Base-by-base conservation (phyloP, 2,113 vertebrate species). In the Cygnus buccinator region DNA sequence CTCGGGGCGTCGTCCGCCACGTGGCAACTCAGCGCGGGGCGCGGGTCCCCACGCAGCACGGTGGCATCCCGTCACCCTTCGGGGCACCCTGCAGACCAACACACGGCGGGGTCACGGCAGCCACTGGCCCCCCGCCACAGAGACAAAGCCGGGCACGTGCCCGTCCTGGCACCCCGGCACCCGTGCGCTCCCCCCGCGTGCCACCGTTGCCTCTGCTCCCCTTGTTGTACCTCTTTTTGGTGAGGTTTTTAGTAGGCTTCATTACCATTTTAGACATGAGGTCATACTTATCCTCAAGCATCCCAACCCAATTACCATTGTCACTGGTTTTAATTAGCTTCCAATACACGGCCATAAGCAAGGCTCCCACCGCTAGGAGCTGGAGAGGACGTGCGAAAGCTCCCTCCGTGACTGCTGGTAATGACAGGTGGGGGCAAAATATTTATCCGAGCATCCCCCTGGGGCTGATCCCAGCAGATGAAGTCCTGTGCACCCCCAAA, bases 211-310 rank as follows among this genome's bases (percentile, higher is more conserved):
- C 57, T 93, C 67, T 70, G 22, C n/a, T 96, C 41, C 58, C 44
- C 55, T 41, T 91, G 76, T 91, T 20, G 22, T 91, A 87, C 94
- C 70, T 89, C 62, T 76, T 94, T 89, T 89, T 66, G 57, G 73
- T 84, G 80, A 46, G 73, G 92, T 78, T 92, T 94, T 94, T 93
- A 96, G 95, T 94, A 89, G 63, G 80, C 77, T 87, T 96, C 96
- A 96, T 96, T 97, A 95, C 91, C 96, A 96, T 96, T 95, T 96
- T 93, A 97, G 95, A 96, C 96, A 94, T 97, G 96, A 97, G 95
- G 96, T 97, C 96, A 97, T 96, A 90, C 84, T 94, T 96, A 73
- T 82, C 89, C 91, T 94, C 94, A 93, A 94, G 95, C 91, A 97
- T 89, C 94, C 87, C 89, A 94, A 80, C 93, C 90, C 96, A 96